Evolutionary conservation across 2,797 vertebrate species (phyloP), one percentile per base, ranked within the genome.

Genomic region (Enteromius viviparus): DNA sequence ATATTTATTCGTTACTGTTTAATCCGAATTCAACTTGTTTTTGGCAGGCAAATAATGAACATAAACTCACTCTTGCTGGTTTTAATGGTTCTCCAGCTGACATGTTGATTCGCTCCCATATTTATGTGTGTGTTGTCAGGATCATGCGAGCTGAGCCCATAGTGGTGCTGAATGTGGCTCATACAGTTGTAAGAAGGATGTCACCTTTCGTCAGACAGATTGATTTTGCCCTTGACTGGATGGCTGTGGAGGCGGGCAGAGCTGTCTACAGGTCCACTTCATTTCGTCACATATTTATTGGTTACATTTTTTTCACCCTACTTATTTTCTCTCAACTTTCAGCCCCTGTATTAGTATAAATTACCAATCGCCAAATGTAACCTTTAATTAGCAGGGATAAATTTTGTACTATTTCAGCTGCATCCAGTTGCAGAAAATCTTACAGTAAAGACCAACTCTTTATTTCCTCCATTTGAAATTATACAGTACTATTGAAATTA

Each of bases 171-270:
- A 95, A 96, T 0, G 95, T 99, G 2, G 97, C 98, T 6, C 97
- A 98, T 92, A 96, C 95, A 0, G 96, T 98, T 1, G 97, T 95
- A 32, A 94, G 93, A 86, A 91, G 94, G 29, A 93, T 98, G 94
- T 99, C 97, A 0, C 91, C 97, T 0, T 99, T 99, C 6, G 96
- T 99, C 68, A 91, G 97, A 69, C 98, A 99, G 87, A 96, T 99
- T 0, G 97, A 99, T 90, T 99, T 99, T 0, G 97, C 98, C 1
- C 92, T 98, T 86, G 97, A 99, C 89, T 99, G 98, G 97, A 96
- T 98, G 97, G 97, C 97, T 53, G 94, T 99, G 14, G 97, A 99
- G 89, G 98, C 98, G 0, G 97, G 97, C 0, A 93, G 97, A 1
- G 96, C 97, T 0, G 95, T 99, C 62, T 98, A 98, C 94, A 97